phyloP scores from a whole-genome alignment of 64 coral and sea anemone genomes.

The Montipora efflorescens region DNA sequence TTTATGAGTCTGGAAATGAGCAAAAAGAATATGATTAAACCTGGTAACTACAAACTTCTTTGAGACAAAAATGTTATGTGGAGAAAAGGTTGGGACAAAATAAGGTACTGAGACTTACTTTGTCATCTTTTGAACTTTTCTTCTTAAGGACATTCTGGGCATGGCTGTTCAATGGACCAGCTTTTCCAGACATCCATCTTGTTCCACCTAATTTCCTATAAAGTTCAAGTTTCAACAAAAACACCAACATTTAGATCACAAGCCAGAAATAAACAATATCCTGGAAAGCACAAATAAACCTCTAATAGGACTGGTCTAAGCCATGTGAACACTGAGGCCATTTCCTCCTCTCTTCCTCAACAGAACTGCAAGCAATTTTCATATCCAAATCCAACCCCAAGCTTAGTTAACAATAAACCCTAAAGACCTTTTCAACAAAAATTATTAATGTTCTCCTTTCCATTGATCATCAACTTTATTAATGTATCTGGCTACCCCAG shows the following conservation, averaged over 20 bases:
- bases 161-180: constrained; percentile 38
- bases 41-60: neutral
- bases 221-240: neutral
- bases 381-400: too few relatives aligned
- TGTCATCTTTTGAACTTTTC: constrained; percentile 68
- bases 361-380: too few relatives aligned
- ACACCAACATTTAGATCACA: neutral
- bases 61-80: neutral
- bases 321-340: too few relatives aligned
- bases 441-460: too few relatives aligned
- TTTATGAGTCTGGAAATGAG: constrained; percentile 66
- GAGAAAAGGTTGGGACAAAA: neutral
- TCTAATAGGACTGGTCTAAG: too few relatives aligned
- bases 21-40: neutral
- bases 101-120: constrained; percentile 12
- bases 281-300: too few relatives aligned
- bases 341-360: too few relatives aligned
- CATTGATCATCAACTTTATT: too few relatives aligned
- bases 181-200: constrained; percentile 84
- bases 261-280: too few relatives aligned
- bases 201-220: constrained; percentile 82
- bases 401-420: too few relatives aligned
- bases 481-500: too few relatives aligned
- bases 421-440: too few relatives aligned
- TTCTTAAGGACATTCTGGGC: constrained; percentile 74